Percentiles rank a stretch among this genome's conserved stretches.
These are phyloP conservation scores for Ruditapes philippinarum DNA, from an alignment of 1,140 invertebrate genomes.

Conservation along the genomic window DNA sequence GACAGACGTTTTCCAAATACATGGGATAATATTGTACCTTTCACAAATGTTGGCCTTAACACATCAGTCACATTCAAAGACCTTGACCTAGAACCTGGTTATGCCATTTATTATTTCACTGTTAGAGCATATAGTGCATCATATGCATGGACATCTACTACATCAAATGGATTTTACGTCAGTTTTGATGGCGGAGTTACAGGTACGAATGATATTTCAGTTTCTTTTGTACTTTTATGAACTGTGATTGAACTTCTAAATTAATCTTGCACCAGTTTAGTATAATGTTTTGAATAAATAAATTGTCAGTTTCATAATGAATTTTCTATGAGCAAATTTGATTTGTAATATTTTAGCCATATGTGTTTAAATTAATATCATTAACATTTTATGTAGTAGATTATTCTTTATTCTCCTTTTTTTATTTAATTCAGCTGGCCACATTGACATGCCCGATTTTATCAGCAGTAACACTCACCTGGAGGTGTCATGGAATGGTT, in stretches of 20 bases:
- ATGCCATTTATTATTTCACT: slow-evolving; percentile 73
- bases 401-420: no score
- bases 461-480: neutral
- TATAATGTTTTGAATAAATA: neutral
- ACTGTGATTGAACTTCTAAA: neutral
- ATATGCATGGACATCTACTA: slow-evolving; percentile 59
- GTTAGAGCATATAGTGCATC: slow-evolving; percentile 71
- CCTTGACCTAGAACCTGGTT: slow-evolving; percentile 60
- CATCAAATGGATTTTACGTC: slow-evolving; percentile 76
- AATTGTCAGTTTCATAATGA: neutral
- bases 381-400: no score
- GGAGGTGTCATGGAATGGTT: slow-evolving; percentile 63
- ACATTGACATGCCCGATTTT: slow-evolving; percentile 54
- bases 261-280: neutral
- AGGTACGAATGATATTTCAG: slow-evolving; percentile 42
- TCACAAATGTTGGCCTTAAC: slow-evolving; percentile 70
- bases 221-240: neutral
- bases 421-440: slow-evolving; percentile 49
- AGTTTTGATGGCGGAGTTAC: slow-evolving; percentile 68
- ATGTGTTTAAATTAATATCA: no score
- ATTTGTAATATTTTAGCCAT: neutral
- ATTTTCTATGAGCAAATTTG: no score
- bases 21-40: slow-evolving; percentile 73
- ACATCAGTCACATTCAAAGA: slow-evolving; percentile 71
- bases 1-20: slow-evolving; percentile 72